Conservation (phyloP, 1,140 invertebrate genomes). For the Drosophila virilis region DNA sequence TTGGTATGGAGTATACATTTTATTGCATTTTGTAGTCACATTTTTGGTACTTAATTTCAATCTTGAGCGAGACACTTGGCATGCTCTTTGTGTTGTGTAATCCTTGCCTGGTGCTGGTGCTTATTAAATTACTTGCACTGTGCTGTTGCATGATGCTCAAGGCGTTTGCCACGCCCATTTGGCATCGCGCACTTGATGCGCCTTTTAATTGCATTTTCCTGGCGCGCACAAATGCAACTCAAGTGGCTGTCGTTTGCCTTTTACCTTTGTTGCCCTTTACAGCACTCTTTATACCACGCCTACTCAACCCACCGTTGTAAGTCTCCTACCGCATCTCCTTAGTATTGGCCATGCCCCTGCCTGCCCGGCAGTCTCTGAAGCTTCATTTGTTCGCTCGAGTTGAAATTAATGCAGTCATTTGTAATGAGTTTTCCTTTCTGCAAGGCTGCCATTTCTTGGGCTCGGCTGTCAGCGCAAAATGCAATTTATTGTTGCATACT, state of each 20-base stretch:
- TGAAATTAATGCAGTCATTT: constrained; percentile 82
- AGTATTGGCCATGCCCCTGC: neutral
- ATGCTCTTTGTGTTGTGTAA: constrained; percentile 61
- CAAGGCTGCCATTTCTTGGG: constrained; percentile 29
- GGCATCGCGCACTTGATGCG: constrained; percentile 40
- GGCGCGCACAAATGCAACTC: constrained; percentile 64
- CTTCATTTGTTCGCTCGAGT: constrained; percentile 65
- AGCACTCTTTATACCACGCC: constrained; percentile 3
- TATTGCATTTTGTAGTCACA: constrained; percentile 30
- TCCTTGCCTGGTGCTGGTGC: constrained; percentile 46
- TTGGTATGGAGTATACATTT: neutral
- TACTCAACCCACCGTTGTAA: neutral
- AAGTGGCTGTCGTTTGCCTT: constrained; percentile 54
- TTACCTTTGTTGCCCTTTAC: constrained; percentile 34
- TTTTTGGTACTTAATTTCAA: constrained; percentile 72
- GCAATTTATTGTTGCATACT: constrained; percentile 71
- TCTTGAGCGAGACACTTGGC: constrained; percentile 44
- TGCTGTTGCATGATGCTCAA: constrained; percentile 4
- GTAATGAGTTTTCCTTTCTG: constrained; percentile 73
- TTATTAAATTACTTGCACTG: constrained; percentile 72
- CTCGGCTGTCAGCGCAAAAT: constrained; percentile 40
- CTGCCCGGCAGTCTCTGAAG: constrained; percentile 26
- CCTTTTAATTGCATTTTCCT: constrained; percentile 77
- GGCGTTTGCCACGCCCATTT: constrained; percentile 30
- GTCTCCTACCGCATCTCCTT: constrained; percentile 2